Base-by-base conservation (phyloP, 2,888 invertebrate genomes). In the Clostera curtula region DNA sequence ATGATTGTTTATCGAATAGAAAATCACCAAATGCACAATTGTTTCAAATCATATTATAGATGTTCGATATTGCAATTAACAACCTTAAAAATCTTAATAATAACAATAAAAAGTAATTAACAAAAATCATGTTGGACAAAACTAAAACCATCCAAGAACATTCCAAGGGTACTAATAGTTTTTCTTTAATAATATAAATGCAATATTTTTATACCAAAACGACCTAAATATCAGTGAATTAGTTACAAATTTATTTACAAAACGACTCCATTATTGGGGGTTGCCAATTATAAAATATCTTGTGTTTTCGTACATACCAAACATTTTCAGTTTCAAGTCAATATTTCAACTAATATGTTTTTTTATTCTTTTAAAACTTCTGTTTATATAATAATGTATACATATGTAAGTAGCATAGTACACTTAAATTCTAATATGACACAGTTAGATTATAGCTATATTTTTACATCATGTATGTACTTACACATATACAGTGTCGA, bases 71-170 rank as follows among this genome's bases (percentile, higher is more conserved):
- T 74, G 75, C 65, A 68, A 55, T 70, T 70, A 80, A 82, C 82
- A 82, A 80, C 61, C 63, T 80, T 76, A 79, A 82, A 80, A 76
- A 66, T 79, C 74, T 80, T 79, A 82, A 75, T 75, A 69, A 80
- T 76, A 82, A 80, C 80, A 82, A 80, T 79, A 79, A 77, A 76
- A 74, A 72, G 67, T 72, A 73, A 72, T 65, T 65, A 83, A 82
- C 77, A 82, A 82, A 75, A 80, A 72, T 62, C 57, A 60, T 56
- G 43, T 56, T 68, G 67, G 65, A 58, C 25, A 60, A 73, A 75
- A 72, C 66, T n/a, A n/a, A 67, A 77, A 77, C 76, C 77, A 74
- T 77, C 70, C 66, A 43, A 67, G 76, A 79, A 77, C 80, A 66
- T 66, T 67, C 65, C 69, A 59, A 68, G 76, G 71, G 75, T 53